A percentile compares a stretch with the other conserved stretches of the same genome.
Evolutionary conservation across 2,888 invertebrate genomes (phyloP).

Genomic region (Antitype chi): DNA sequence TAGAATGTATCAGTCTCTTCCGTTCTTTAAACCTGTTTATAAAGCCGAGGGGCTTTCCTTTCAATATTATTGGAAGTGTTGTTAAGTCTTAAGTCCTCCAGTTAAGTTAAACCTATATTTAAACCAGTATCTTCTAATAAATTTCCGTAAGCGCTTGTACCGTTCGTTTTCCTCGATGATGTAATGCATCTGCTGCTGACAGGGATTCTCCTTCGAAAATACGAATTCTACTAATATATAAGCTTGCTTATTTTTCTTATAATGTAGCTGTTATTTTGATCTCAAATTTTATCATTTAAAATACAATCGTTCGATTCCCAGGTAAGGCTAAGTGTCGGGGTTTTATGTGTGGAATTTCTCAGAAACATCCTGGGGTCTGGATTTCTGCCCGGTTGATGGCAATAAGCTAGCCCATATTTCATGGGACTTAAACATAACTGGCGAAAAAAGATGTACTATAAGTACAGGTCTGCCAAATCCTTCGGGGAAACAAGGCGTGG

Average conservation of each 20-base stretch:
- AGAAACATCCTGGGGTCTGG: too few species aligned
- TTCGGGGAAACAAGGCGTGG: too few species aligned
- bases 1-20: background rate
- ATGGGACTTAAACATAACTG: too few species aligned
- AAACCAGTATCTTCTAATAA: slow-evolving; percentile 38
- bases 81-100: slow-evolving; percentile 11
- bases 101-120: slow-evolving; percentile 18
- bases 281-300: background rate
- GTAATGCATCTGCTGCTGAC: slow-evolving; percentile 40
- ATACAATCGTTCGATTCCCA: too few species aligned
- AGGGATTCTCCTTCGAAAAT: slow-evolving; percentile 31
- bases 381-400: too few species aligned
- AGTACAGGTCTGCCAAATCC: too few species aligned
- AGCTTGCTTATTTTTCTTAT: background rate
- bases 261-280: background rate
- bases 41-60: background rate
- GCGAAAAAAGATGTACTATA: too few species aligned
- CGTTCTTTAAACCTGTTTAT: background rate
- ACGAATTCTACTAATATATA: slow-evolving; percentile 29
- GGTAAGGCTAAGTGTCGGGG: too few species aligned
- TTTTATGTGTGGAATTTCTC: too few species aligned
- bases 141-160: slow-evolving; percentile 41
- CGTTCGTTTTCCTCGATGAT: slow-evolving; percentile 38
- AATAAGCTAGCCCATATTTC: too few species aligned
- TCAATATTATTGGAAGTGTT: background rate